Conservation (phyloP, 2,888 invertebrate genomes). For the Euclidia mi region DNA sequence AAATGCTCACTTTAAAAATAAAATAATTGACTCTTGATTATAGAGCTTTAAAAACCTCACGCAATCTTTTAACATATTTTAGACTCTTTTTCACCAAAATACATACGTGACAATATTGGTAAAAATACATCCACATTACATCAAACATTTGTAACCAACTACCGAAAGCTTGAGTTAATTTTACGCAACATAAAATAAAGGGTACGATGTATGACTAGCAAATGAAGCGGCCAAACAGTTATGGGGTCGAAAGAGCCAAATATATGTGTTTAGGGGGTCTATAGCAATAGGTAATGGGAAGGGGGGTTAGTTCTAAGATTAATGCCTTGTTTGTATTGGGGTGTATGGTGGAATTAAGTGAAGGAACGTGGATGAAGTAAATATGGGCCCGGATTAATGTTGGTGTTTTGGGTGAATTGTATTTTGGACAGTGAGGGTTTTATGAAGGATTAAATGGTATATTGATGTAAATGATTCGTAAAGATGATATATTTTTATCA, state of each 20-base stretch:
- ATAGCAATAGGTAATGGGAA: conserved; percentile 28
- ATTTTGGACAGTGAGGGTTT: too few relatives aligned
- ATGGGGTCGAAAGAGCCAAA: conserved; percentile 42
- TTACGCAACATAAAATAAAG: conserved; percentile 55
- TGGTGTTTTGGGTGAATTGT: neutral
- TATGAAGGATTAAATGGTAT: too few relatives aligned
- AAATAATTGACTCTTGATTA: too few relatives aligned
- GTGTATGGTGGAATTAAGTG: conserved; percentile 10
- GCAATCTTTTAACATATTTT: too few relatives aligned
- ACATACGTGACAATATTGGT: neutral
- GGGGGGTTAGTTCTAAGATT: conserved; percentile 43
- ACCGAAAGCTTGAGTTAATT: conserved; percentile 49
- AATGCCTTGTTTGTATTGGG: conserved; percentile 45
- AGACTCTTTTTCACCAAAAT: too few relatives aligned
- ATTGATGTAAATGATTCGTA: too few relatives aligned
- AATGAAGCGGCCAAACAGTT: conserved; percentile 51
- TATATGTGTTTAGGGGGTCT: conserved; percentile 37
- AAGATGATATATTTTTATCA: too few relatives aligned
- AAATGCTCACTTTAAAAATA: too few relatives aligned
- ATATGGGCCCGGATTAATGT: conserved; percentile 1
- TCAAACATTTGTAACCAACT: conserved; percentile 28
- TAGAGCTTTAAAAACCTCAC: too few relatives aligned
- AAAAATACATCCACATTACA: conserved; percentile 31
- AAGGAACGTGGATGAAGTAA: neutral
- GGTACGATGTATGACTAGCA: conserved; percentile 40